phyloP scores from a whole-genome alignment of 1,140 invertebrate species.

The Drosophila malerkotliana region DNA sequence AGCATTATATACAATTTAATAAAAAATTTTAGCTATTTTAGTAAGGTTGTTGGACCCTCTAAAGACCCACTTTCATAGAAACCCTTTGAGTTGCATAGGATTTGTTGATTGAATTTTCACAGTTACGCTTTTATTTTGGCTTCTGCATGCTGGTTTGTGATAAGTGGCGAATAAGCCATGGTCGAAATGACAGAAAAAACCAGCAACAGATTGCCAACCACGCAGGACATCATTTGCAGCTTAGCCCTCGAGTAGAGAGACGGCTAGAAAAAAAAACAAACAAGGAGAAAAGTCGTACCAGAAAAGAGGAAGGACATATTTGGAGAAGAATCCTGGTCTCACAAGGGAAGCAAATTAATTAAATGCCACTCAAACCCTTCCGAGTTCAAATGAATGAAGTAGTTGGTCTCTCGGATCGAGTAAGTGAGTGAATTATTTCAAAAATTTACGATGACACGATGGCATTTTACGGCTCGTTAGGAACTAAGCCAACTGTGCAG shows the following conservation, averaged over 20 bases:
- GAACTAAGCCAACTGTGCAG: slow-evolving; percentile 17
- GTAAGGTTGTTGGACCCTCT: too few species aligned
- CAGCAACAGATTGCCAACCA: slow-evolving; percentile 10
- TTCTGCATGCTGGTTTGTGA: neutral
- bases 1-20: too few species aligned
- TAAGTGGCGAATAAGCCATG: neutral
- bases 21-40: too few species aligned
- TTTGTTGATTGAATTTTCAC: slow-evolving; percentile 46
- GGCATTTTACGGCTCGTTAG: slow-evolving; percentile 52
- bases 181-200: slow-evolving; percentile 4
- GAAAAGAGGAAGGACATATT: slow-evolving; percentile 25
- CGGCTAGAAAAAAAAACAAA: neutral
- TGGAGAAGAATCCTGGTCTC: slow-evolving; percentile 3
- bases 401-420: neutral
- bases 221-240: slow-evolving; percentile 43
- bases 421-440: slow-evolving; percentile 31
- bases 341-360: slow-evolving; percentile 68
- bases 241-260: slow-evolving; percentile 4
- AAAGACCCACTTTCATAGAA: neutral
- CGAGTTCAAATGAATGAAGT: slow-evolving; percentile 11
- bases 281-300: slow-evolving; percentile 1
- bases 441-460: slow-evolving; percentile 49
- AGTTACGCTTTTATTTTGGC: neutral
- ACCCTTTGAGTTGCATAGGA: neutral
- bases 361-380: slow-evolving; percentile 68